Evolutionary conservation across 2,113 vertebrate species (phyloP).

Genomic region (Saccopteryx bilineata): DNA sequence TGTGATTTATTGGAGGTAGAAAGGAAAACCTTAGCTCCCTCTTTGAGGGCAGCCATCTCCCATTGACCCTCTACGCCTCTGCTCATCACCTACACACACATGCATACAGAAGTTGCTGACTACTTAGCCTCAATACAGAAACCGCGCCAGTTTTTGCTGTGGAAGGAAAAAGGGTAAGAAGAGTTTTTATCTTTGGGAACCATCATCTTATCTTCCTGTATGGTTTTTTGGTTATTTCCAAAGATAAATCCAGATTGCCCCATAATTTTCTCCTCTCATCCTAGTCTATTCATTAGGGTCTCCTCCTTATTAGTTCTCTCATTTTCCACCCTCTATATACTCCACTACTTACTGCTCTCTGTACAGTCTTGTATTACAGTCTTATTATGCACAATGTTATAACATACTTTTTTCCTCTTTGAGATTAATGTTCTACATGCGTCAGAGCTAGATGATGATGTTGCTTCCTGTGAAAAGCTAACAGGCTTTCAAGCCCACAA

Average conservation of each 20-base stretch:
- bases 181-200: neutral
- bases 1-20: neutral
- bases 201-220: neutral
- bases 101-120: neutral
- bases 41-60: neutral
- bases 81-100: neutral
- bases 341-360: neutral
- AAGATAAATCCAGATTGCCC: neutral
- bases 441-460: neutral
- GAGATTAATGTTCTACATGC: neutral
- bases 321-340: neutral
- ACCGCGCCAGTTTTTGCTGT: neutral
- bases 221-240: neutral
- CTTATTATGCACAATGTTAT: neutral
- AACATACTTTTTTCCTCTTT: neutral
- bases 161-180: neutral
- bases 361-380: neutral
- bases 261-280: neutral
- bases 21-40: neutral
- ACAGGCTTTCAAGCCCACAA: neutral
- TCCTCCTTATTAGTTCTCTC: neutral
- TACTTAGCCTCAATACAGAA: neutral
- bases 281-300: neutral
- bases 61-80: neutral
- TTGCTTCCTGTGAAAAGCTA: conserved; percentile 3